Conservation (phyloP, 2,888 invertebrate species). For the Amphimallon solstitiale region DNA sequence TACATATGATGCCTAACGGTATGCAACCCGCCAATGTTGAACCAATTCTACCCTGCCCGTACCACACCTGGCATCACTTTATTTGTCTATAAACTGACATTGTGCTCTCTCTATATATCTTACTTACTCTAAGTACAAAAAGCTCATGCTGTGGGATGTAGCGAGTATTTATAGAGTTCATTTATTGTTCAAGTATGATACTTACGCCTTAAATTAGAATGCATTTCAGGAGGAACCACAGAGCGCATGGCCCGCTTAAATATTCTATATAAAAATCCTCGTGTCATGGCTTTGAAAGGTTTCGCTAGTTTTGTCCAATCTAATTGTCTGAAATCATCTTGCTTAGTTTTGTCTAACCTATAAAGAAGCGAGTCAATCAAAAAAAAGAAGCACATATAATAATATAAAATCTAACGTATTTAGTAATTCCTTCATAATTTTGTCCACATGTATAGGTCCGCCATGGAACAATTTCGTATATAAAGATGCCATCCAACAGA, state of each 20-base stretch:
- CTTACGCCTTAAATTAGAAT: constrained; percentile 26
- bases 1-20: too few species aligned
- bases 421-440: constrained; percentile 1
- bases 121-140: too few species aligned
- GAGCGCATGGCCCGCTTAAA: neutral
- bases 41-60: too few species aligned
- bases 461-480: constrained; percentile 14
- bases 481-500: constrained; percentile 18
- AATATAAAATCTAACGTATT: neutral
- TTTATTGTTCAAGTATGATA: too few species aligned
- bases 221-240: constrained; percentile 4
- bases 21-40: too few species aligned
- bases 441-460: constrained; percentile 10
- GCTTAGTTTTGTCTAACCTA: constrained; percentile 16
- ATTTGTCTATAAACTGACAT: too few species aligned
- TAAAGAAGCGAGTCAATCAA: neutral
- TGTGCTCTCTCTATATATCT: too few species aligned
- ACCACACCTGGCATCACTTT: too few species aligned
- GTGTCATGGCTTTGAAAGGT: constrained; percentile 19
- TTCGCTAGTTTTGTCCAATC: constrained; percentile 29
- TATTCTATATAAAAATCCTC: constrained; percentile 8
- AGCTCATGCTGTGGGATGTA: too few species aligned
- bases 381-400: neutral
- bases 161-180: too few species aligned
- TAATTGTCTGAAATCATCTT: constrained; percentile 21